Conservation (phyloP, 2,113 vertebrate species). For the Eptesicus fuscus region DNA sequence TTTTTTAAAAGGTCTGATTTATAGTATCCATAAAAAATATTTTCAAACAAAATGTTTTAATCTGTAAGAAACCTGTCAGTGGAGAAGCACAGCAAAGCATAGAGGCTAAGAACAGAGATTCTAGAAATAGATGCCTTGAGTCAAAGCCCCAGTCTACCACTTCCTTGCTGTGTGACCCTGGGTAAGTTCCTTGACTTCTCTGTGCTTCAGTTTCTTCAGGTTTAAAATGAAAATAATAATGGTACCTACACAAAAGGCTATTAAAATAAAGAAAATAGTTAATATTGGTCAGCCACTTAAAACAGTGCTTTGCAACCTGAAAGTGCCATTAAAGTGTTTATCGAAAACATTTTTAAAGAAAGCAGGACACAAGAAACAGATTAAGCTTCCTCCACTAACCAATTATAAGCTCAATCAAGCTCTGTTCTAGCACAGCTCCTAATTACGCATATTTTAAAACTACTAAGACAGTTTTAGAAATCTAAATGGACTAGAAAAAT, state of each 20-base stretch:
- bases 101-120: background rate
- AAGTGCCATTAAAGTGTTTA: background rate
- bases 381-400: background rate
- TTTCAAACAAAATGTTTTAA: background rate
- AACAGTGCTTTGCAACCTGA: background rate
- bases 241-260: no score
- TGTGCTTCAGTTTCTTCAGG: background rate
- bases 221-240: background rate
- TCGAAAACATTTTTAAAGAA: background rate
- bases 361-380: background rate
- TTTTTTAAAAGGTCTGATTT: background rate
- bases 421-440: background rate
- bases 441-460: background rate
- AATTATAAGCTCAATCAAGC: background rate
- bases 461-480: background rate
- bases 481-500: background rate
- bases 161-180: background rate
- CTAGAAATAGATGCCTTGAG: fast-evolving
- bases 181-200: background rate
- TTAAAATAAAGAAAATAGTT: background rate
- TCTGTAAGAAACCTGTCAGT: background rate
- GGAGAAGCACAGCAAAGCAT: background rate
- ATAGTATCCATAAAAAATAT: fast-evolving
- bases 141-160: background rate
- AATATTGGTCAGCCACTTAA: background rate